Conservation (phyloP, 2,888 invertebrate genomes). For the Neoaliturus tenellus region DNA sequence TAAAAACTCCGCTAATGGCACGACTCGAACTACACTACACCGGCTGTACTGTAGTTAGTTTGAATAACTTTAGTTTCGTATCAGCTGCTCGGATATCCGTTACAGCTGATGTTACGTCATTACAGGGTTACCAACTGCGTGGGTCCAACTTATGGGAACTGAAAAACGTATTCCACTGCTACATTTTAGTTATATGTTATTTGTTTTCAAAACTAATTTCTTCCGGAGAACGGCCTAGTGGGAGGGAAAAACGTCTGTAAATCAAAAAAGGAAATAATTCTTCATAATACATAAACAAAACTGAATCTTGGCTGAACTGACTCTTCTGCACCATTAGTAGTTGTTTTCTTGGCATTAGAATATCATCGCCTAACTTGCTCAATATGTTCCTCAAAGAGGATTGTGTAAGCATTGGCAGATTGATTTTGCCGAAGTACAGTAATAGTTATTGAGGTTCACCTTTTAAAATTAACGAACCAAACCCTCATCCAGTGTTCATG, state of each 20-base stretch:
- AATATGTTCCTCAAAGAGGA: background rate
- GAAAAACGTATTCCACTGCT: background rate
- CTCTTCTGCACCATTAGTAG: background rate
- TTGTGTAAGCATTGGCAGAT: no score
- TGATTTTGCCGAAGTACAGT: no score
- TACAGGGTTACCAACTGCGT: background rate
- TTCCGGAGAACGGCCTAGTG: no score
- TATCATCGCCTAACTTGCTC: background rate
- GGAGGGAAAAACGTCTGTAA: no score
- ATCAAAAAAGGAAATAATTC: background rate
- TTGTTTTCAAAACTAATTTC: no score
- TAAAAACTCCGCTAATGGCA: conserved; percentile 45
- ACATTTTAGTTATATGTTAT: no score
- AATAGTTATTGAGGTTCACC: no score
- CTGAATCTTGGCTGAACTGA: background rate
- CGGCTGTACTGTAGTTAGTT: conserved; percentile 20
- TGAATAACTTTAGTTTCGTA: conserved; percentile 36
- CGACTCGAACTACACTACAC: conserved; percentile 39
- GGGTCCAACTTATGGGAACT: background rate
- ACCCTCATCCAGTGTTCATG: no score
- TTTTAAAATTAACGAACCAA: no score
- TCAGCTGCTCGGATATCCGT: conserved; percentile 16
- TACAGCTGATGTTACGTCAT: background rate
- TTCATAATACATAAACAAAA: background rate
- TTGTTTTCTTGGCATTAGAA: background rate